phyloP scores from a whole-genome alignment of 2,888 invertebrate genomes.

The Clusia tigrina region DNA sequence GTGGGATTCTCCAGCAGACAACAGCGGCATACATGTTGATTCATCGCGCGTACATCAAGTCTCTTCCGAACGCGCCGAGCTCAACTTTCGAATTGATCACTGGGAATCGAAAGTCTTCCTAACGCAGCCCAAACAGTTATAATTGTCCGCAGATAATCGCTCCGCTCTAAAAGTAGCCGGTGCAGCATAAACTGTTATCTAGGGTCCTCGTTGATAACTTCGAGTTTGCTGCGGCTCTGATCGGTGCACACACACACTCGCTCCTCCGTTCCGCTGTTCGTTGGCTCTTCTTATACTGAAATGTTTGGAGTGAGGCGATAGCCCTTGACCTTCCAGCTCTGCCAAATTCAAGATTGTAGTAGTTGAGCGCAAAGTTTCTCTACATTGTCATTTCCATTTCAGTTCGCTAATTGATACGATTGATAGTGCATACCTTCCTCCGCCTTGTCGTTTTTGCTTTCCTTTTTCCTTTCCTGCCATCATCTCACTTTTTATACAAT shows the following conservation, averaged over 20 bases:
- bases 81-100: not conserved
- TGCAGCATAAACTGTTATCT: not conserved
- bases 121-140: not conserved
- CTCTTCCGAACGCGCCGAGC: not conserved
- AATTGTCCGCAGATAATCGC: no score
- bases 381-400: not conserved
- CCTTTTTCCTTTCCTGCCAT: not conserved
- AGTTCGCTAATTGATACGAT: not conserved
- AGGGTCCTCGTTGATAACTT: conserved; percentile 1
- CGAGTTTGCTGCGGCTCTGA: not conserved
- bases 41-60: conserved; percentile 33
- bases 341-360: not conserved
- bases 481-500: no score
- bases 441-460: not conserved
- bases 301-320: not conserved
- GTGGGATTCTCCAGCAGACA: conserved; percentile 50
- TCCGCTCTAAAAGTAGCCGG: not conserved
- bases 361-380: not conserved
- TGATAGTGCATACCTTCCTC: not conserved
- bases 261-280: not conserved
- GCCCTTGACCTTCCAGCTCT: conserved; percentile 1
- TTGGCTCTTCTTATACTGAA: not conserved
- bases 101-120: not conserved
- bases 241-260: not conserved
- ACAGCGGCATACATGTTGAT: conserved; percentile 50